Evolutionary conservation across 1,140 invertebrate species (phyloP).

Genomic region (Druon quercuslanigerum): DNA sequence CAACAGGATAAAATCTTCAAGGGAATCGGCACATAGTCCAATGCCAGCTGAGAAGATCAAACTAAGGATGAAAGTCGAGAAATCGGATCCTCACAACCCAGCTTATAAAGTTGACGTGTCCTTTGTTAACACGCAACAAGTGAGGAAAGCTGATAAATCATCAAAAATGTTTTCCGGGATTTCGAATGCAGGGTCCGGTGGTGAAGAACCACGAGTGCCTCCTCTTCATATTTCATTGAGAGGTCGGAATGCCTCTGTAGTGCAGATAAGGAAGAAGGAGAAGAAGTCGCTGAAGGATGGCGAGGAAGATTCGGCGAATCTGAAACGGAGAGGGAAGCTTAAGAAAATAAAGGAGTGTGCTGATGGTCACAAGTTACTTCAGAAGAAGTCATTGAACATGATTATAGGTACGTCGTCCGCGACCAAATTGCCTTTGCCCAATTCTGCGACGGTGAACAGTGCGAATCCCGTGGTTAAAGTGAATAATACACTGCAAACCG

Average conservation of each 20-base stretch:
- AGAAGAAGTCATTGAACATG: constrained; percentile 72
- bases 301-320: constrained; percentile 68
- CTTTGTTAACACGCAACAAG: constrained; percentile 78
- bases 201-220: constrained; percentile 87
- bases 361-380: constrained; percentile 70
- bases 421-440: constrained; percentile 70
- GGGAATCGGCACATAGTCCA: constrained; percentile 67
- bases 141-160: constrained; percentile 75
- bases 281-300: constrained; percentile 77
- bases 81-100: constrained; percentile 84
- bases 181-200: constrained; percentile 48
- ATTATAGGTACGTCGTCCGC: constrained; percentile 68
- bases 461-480: constrained; percentile 66
- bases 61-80: constrained; percentile 85
- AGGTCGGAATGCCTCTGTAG: constrained; percentile 90
- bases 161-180: constrained; percentile 64
- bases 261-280: constrained; percentile 87
- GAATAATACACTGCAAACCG: constrained; percentile 68
- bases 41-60: constrained; percentile 87
- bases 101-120: constrained; percentile 89
- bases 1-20: constrained; percentile 69
- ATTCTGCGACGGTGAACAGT: constrained; percentile 68
- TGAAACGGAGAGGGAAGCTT: constrained; percentile 70
- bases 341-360: constrained; percentile 72
- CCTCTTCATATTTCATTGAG: constrained; percentile 92